Evolutionary conservation across 1,140 invertebrate genomes (phyloP).

Genomic region (Globodera rostochiensis): DNA sequence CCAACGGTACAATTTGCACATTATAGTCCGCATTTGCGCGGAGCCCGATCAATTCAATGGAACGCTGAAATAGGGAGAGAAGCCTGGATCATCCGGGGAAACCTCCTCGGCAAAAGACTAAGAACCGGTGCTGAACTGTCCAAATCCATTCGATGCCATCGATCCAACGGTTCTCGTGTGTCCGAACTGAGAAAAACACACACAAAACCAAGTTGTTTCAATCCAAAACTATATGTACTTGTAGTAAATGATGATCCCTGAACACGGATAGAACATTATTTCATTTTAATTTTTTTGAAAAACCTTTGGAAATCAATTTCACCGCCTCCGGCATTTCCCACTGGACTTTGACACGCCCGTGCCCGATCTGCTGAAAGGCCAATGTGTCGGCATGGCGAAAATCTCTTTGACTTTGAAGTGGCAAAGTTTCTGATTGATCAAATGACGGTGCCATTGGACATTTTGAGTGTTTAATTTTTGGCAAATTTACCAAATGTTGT

Average conservation of each 20-base stretch:
- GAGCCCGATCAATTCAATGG: slow-evolving; percentile 47
- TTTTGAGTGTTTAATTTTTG: neutral
- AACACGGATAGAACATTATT: neutral
- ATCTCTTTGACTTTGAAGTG: slow-evolving; percentile 23
- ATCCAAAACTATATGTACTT: neutral
- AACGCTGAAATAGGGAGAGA: slow-evolving; percentile 40
- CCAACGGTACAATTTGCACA: slow-evolving; percentile 51
- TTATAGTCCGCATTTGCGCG: slow-evolving; percentile 44
- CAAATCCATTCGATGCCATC: slow-evolving; percentile 44
- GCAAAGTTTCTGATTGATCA: slow-evolving; percentile 6
- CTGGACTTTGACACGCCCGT: slow-evolving; percentile 44
- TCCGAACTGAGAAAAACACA: slow-evolving; percentile 45
- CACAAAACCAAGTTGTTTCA: neutral
- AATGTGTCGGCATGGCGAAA: slow-evolving; percentile 46
- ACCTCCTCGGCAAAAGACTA: neutral
- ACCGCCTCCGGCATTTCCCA: slow-evolving; percentile 54
- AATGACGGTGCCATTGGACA: neutral
- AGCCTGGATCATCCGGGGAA: neutral
- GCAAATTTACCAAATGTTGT: slow-evolving; percentile 55
- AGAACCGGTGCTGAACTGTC: slow-evolving; percentile 42
- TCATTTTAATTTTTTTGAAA: neutral
- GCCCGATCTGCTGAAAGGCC: slow-evolving; percentile 50
- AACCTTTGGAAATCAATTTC: slow-evolving; percentile 10
- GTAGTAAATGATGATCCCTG: slow-evolving; percentile 24
- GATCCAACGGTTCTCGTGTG: slow-evolving; percentile 45